These are phyloP conservation scores for Chloropsis hardwickii DNA, from an alignment of 2,113 vertebrate species.

Conservation along the genomic window DNA sequence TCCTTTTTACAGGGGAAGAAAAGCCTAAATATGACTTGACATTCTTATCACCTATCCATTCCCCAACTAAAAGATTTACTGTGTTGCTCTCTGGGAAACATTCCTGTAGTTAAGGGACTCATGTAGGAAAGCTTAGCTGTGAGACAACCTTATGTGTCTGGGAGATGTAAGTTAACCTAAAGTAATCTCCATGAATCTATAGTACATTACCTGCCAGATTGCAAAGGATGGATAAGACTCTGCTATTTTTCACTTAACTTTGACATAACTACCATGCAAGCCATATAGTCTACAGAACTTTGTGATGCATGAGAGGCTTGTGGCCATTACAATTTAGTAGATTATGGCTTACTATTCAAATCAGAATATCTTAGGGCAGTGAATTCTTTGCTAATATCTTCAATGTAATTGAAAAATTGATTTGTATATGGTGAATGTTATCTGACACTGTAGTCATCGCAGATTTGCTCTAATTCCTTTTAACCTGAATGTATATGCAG, in stretches of 20 bases:
- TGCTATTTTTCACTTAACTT: not conserved
- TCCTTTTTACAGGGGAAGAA: slow-evolving; percentile 10
- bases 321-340: not conserved
- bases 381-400: not conserved
- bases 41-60: slow-evolving; percentile 49
- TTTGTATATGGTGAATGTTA: not conserved
- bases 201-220: not conserved
- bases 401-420: not conserved
- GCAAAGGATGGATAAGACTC: not conserved
- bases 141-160: not conserved
- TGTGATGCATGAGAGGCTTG: not conserved
- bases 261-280: not conserved
- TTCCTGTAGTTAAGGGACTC: not conserved
- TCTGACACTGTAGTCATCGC: not conserved
- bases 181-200: not conserved
- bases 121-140: not conserved
- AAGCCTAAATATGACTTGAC: slow-evolving; percentile 42
- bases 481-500: not conserved
- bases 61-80: slow-evolving; percentile 51
- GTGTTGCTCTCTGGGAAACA: slow-evolving; percentile 3
- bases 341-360: not conserved
- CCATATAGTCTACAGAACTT: not conserved
- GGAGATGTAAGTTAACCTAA: not conserved
- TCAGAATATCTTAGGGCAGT: not conserved
- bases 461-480: not conserved